phyloP scores from a whole-genome alignment of 2,888 invertebrate species.

The Tenodera sinensis region DNA sequence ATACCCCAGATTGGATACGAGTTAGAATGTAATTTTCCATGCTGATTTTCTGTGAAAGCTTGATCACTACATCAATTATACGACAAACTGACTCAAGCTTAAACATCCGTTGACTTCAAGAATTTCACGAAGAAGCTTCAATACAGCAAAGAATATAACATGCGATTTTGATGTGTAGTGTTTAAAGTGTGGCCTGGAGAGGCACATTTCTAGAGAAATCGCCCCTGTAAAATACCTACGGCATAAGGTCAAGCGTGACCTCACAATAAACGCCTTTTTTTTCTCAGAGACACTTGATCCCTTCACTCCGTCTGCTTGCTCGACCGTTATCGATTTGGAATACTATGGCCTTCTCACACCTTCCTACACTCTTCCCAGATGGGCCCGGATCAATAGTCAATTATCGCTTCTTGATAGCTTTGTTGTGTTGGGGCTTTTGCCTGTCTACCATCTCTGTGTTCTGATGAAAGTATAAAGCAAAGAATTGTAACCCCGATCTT shows the following conservation, averaged over 20 bases:
- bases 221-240: not conserved
- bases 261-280: not conserved
- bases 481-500: not conserved
- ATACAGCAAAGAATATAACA: too few relatives aligned
- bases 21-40: too few relatives aligned
- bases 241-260: not conserved
- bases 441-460: not conserved
- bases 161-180: too few relatives aligned
- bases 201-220: too few relatives aligned
- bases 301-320: not conserved
- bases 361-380: not conserved
- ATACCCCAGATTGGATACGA: too few relatives aligned
- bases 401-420: slow-evolving; percentile 24
- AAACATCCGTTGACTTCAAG: too few relatives aligned
- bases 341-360: not conserved
- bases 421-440: slow-evolving; percentile 14
- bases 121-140: too few relatives aligned
- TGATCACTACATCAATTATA: too few relatives aligned
- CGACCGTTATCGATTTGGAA: not conserved
- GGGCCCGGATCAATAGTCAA: slow-evolving; percentile 18
- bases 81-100: too few relatives aligned
- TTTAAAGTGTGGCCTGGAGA: too few relatives aligned
- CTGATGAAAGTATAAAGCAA: not conserved
- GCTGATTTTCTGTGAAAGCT: too few relatives aligned
- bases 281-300: not conserved